phyloP scores from a whole-genome alignment of 2,113 vertebrate genomes.

The Mastomys natalensis region DNA sequence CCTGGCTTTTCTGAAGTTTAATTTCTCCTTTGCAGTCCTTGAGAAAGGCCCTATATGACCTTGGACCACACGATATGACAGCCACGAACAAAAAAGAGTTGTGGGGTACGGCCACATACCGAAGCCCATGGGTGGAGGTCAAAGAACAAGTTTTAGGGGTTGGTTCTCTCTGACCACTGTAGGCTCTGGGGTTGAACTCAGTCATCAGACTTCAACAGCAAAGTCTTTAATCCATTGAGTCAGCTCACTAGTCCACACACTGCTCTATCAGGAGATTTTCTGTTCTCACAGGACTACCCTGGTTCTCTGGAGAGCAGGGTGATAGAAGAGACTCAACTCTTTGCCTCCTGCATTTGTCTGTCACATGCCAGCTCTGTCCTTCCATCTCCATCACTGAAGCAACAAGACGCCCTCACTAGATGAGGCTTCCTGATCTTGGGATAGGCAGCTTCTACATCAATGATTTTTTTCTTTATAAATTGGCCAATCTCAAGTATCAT shows the following conservation, averaged over 20 bases:
- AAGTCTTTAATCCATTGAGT: neutral
- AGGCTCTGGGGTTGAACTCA: neutral
- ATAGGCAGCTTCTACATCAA: neutral
- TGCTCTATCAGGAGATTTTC: neutral
- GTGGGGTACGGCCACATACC: neutral
- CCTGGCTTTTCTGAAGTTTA: constrained; percentile 21
- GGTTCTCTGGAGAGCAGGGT: neutral
- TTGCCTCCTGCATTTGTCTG: neutral
- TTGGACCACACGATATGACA: neutral
- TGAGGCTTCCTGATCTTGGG: neutral
- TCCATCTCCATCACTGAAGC: neutral
- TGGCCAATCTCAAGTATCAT: neutral
- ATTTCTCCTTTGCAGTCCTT: neutral
- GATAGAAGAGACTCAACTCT: neutral
- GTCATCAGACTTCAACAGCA: neutral
- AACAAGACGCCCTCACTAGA: neutral
- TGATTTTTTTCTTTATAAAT: neutral
- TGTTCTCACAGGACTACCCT: neutral
- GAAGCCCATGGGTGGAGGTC: neutral
- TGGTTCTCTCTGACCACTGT: neutral
- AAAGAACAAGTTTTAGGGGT: neutral
- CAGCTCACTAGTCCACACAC: too few species aligned
- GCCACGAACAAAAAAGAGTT: neutral
- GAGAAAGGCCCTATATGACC: neutral
- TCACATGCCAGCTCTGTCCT: neutral